These are phyloP conservation scores for Diadumene lineata DNA, from an alignment of 92 coral and sea anemone species.

Conservation along the genomic window DNA sequence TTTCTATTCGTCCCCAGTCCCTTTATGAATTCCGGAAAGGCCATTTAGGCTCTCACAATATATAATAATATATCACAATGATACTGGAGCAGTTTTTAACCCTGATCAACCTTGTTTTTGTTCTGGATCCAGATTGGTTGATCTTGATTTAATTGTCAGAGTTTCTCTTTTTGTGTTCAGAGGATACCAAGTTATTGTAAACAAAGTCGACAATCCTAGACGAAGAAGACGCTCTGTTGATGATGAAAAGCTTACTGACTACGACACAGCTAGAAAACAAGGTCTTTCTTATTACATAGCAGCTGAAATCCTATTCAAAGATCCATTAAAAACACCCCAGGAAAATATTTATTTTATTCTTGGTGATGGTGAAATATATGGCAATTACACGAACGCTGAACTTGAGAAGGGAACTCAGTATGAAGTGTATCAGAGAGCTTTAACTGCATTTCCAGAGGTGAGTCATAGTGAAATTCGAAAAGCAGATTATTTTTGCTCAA, in stretches of 20 bases:
- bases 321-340: neutral
- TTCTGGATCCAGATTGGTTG: too few relatives aligned
- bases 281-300: conserved; percentile 23
- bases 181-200: conserved; percentile 17
- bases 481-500: too few relatives aligned
- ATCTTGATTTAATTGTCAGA: too few relatives aligned
- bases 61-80: too few relatives aligned
- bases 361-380: conserved; percentile 13
- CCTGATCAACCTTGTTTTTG: too few relatives aligned
- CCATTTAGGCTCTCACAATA: too few relatives aligned
- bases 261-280: neutral
- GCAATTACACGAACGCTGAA: neutral
- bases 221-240: neutral
- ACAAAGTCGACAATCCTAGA: neutral
- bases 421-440: conserved; percentile 25
- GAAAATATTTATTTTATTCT: neutral
- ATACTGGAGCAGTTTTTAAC: too few relatives aligned
- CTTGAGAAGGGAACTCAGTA: conserved; percentile 2
- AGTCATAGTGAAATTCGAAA: too few relatives aligned
- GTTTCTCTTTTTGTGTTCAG: neutral
- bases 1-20: too few relatives aligned
- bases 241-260: conserved; percentile 12
- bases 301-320: conserved; percentile 8
- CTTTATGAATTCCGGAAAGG: too few relatives aligned
- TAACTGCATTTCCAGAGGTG: conserved; percentile 12